A percentile compares a stretch with the other conserved stretches of the same genome.
These are phyloP conservation scores for Polydrusus tereticollis DNA, from an alignment of 2,888 invertebrate genomes.

Conservation along the genomic window DNA sequence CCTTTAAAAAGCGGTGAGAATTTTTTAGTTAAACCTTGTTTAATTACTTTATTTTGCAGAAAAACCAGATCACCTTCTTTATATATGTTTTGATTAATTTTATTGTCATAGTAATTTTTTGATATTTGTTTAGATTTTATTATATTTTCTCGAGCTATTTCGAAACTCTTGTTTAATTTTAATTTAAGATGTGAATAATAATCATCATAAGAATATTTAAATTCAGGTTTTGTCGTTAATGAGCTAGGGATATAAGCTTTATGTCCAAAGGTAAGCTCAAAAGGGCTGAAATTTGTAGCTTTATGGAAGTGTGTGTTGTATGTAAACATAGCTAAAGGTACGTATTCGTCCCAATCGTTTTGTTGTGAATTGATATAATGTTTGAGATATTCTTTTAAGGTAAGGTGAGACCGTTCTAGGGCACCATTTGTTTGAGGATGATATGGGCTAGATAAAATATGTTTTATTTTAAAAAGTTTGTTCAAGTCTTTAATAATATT, in stretches of 20 bases:
- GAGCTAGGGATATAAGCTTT: conserved; percentile 58
- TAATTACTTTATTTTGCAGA: conserved; percentile 10
- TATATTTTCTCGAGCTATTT: conserved; percentile 39
- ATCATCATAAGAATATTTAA: conserved; percentile 54
- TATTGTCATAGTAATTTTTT: conserved; percentile 15
- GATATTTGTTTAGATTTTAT: conserved; percentile 7
- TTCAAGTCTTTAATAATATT: conserved; percentile 56
- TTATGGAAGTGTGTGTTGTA: conserved; percentile 32
- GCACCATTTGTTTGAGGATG: conserved; percentile 58
- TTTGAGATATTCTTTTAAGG: conserved; percentile 29
- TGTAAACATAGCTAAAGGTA: conserved; percentile 23
- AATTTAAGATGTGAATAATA: conserved; percentile 51
- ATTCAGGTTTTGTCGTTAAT: conserved; percentile 47
- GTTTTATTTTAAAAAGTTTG: conserved; percentile 58
- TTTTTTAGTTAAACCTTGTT: conserved; percentile 17
- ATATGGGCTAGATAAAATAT: too few species aligned
- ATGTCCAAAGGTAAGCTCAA: conserved; percentile 60
- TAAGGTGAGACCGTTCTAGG: conserved; percentile 50
- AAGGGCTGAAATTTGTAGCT: conserved; percentile 58
- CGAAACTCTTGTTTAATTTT: conserved; percentile 51
- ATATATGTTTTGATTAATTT: background rate
- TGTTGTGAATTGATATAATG: conserved; percentile 23
- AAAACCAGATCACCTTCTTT: conserved; percentile 13
- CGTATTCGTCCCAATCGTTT: conserved; percentile 16
- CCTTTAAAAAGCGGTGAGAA: conserved; percentile 5